phyloP scores from a whole-genome alignment of 2,113 vertebrate genomes.

The Mugil cephalus region DNA sequence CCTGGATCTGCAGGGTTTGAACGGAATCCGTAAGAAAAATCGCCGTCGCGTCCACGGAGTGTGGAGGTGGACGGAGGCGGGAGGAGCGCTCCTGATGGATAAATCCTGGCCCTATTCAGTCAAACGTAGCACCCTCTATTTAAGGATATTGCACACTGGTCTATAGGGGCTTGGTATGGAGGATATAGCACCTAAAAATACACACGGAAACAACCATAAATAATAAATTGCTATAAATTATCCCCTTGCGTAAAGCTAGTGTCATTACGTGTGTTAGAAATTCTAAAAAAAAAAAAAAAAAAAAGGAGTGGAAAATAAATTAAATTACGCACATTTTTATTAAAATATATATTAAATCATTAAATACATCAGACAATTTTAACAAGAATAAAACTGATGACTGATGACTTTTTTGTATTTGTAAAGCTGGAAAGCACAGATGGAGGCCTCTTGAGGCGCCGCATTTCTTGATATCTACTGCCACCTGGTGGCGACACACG shows the following conservation, averaged over 20 bases:
- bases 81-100: constrained; percentile 19
- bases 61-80: constrained; percentile 22
- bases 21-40: constrained; percentile 38
- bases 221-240: not conserved
- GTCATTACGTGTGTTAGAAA: not conserved
- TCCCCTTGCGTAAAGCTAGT: not conserved
- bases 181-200: not conserved
- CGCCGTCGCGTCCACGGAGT: constrained; percentile 38
- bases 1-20: constrained; percentile 34
- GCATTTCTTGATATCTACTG: constrained; percentile 32
- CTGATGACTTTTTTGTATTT: not conserved
- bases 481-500: constrained; percentile 58
- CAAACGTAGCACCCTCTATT: constrained; percentile 2
- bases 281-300: too few relatives aligned
- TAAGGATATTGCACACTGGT: not conserved
- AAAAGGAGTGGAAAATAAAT: not conserved
- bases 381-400: not conserved
- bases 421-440: constrained; percentile 8
- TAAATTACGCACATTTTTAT: not conserved
- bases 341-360: not conserved
- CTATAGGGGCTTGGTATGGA: not conserved
- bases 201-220: not conserved
- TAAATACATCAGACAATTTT: not conserved
- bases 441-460: not conserved
- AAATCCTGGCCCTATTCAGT: constrained; percentile 22